A percentile compares a stretch with the other conserved stretches of the same genome.
Evolutionary conservation across 2,113 vertebrate species (phyloP).

Genomic region (Talpa occidentalis): DNA sequence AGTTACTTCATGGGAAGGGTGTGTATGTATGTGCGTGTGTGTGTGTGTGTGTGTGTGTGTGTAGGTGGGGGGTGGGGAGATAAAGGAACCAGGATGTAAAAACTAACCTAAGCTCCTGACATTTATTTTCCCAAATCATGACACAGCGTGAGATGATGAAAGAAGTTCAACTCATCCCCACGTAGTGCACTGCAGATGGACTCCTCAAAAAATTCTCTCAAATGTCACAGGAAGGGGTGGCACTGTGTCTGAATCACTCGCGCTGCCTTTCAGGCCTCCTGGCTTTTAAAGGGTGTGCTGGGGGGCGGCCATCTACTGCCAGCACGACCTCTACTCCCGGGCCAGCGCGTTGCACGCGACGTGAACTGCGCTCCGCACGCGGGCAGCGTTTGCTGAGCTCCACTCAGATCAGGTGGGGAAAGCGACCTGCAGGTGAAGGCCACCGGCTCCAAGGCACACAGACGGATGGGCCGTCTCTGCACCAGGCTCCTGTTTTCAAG

Average conservation of each 20-base stretch:
- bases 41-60: no score
- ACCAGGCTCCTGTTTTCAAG: background rate
- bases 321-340: background rate
- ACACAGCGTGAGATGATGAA: background rate
- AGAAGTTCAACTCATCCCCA: slow-evolving; percentile 26
- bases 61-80: no score
- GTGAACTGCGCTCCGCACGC: background rate
- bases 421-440: background rate
- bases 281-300: background rate
- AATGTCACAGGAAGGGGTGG: background rate
- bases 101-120: background rate
- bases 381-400: background rate
- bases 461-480: background rate
- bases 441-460: background rate
- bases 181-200: background rate
- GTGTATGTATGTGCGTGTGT: no score
- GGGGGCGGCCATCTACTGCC: rapidly evolving
- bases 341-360: background rate
- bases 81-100: background rate
- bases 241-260: background rate
- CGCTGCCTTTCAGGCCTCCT: background rate
- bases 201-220: background rate
- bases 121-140: background rate
- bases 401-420: background rate
- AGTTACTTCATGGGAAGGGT: background rate